phyloP scores from a whole-genome alignment of 2,888 invertebrate species.

The Mayetiola destructor region DNA sequence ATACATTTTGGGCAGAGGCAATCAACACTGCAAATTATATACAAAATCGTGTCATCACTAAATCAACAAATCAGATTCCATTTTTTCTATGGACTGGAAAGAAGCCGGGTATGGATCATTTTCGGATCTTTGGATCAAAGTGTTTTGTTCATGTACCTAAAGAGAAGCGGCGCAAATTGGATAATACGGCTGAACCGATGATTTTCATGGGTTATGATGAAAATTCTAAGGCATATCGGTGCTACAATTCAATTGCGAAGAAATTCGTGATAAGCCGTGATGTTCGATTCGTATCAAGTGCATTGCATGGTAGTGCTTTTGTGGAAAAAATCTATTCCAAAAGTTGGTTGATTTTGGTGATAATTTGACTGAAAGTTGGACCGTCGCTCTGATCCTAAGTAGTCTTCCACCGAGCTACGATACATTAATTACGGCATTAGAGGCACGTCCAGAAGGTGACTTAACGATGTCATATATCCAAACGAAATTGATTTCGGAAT shows the following conservation, averaged over 20 bases:
- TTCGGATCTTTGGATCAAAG: slow-evolving; percentile 10
- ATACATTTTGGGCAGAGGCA: slow-evolving; percentile 27
- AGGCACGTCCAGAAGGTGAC: slow-evolving; percentile 13
- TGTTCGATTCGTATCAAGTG: slow-evolving; percentile 6
- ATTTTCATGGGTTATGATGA: slow-evolving; percentile 8
- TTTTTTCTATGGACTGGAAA: slow-evolving; percentile 14
- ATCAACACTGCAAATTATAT: slow-evolving; percentile 18
- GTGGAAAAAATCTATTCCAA: slow-evolving; percentile 14
- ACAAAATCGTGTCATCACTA: neutral
- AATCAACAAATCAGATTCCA: slow-evolving; percentile 15
- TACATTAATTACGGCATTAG: slow-evolving; percentile 18
- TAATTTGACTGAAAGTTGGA: neutral
- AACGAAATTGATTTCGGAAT: neutral
- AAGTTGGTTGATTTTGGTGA: slow-evolving; percentile 13
- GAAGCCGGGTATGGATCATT: slow-evolving; percentile 1
- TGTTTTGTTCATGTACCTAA: neutral
- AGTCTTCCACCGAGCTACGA: slow-evolving; percentile 15
- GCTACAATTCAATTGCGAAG: slow-evolving; percentile 16
- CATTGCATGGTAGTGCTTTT: slow-evolving; percentile 14
- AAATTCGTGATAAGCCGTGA: slow-evolving; percentile 18
- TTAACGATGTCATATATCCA: neutral
- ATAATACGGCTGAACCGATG: neutral
- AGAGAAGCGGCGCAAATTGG: neutral
- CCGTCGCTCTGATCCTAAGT: neutral
- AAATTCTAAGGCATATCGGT: slow-evolving; percentile 20